Percentiles rank a stretch among this genome's conserved stretches.
Conservation (phyloP, 1,140 invertebrate species). For the Heliothis subflexa region DNA sequence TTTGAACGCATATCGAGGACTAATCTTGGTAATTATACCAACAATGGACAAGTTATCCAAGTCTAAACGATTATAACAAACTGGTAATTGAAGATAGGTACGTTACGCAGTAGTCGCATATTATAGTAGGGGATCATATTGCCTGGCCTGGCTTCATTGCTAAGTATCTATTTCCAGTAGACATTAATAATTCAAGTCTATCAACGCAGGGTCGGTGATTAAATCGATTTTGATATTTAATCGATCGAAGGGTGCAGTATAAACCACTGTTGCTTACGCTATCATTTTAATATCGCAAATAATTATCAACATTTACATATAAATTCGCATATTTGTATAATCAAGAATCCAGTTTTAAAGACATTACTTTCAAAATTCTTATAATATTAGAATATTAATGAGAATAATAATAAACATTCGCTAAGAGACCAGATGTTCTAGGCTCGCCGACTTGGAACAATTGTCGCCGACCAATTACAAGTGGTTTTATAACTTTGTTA, state of each 20-base stretch:
- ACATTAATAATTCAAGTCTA: slow-evolving; percentile 22
- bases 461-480: slow-evolving; percentile 17
- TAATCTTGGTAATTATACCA: background rate
- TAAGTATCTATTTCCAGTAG: slow-evolving; percentile 21
- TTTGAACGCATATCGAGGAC: background rate
- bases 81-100: background rate
- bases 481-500: slow-evolving; percentile 17
- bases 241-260: slow-evolving; percentile 1
- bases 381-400: background rate
- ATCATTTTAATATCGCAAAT: background rate
- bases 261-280: too few relatives aligned
- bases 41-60: slow-evolving; percentile 17
- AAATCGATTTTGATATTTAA: slow-evolving; percentile 7
- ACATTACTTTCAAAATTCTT: background rate
- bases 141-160: background rate
- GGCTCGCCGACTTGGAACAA: slow-evolving; percentile 1
- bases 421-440: slow-evolving; percentile 11
- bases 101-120: background rate
- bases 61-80: background rate
- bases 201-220: slow-evolving; percentile 6
- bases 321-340: background rate
- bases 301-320: background rate
- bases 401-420: background rate
- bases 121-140: background rate
- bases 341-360: background rate